Conservation (phyloP, 2,888 invertebrate genomes). For the Drosophila hamatofila region DNA sequence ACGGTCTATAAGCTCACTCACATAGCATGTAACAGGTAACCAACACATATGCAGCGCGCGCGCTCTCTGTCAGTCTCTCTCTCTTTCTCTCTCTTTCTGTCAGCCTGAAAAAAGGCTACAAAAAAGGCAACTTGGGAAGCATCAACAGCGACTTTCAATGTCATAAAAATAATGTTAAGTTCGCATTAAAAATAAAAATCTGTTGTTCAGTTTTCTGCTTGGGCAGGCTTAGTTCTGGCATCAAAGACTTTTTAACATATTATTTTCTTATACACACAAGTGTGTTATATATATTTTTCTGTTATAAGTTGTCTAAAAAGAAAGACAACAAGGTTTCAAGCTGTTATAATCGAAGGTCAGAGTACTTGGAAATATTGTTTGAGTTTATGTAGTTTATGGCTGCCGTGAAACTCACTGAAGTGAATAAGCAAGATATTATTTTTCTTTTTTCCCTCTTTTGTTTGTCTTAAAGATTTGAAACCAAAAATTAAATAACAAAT, state of each 20-base stretch:
- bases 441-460: neutral
- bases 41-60: slow-evolving; percentile 14
- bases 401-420: neutral
- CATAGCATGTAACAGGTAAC: slow-evolving; percentile 56
- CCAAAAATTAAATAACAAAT: neutral
- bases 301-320: slow-evolving; percentile 2
- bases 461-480: neutral
- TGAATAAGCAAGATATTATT: neutral
- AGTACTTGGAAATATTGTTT: neutral
- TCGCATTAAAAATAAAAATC: slow-evolving; percentile 60
- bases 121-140: slow-evolving; percentile 21
- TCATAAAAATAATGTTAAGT: slow-evolving; percentile 72
- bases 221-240: slow-evolving; percentile 17
- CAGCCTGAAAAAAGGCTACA: neutral
- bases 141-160: slow-evolving; percentile 68
- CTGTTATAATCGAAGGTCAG: slow-evolving; percentile 4
- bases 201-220: slow-evolving; percentile 39
- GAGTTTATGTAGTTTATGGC: neutral
- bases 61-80: neutral
- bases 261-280: neutral
- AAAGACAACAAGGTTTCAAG: neutral
- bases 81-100: neutral
- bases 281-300: slow-evolving; percentile 5
- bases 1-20: slow-evolving; percentile 14
- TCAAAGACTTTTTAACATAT: slow-evolving; percentile 9